These are phyloP conservation scores for Babylonia areolata DNA, from an alignment of 1,140 invertebrate genomes.

Conservation along the genomic window DNA sequence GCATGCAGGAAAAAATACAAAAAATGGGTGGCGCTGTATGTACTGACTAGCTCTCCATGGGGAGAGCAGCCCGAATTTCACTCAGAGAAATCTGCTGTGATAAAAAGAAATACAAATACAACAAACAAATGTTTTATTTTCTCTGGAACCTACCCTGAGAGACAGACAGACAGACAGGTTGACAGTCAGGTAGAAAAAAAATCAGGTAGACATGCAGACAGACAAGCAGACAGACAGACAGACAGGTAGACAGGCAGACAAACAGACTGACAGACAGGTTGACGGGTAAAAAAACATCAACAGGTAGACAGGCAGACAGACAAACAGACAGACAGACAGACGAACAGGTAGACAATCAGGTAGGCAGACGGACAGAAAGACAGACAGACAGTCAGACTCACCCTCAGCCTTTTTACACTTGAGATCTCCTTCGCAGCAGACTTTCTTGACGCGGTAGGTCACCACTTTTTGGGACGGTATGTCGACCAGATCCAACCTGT, in stretches of 20 bases:
- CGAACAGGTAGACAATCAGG: not conserved
- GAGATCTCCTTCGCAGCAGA: constrained; percentile 55
- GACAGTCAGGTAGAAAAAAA: too few species aligned
- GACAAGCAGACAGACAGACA: not conserved
- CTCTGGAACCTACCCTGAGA: too few species aligned
- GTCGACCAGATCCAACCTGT: constrained; percentile 54
- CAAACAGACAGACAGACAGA: not conserved
- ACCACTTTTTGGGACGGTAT: constrained; percentile 46
- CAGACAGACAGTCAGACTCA: not conserved
- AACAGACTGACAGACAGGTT: not conserved
- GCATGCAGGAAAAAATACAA: too few species aligned
- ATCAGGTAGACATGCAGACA: too few species aligned
- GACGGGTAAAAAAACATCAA: too few species aligned
- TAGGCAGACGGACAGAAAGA: not conserved
- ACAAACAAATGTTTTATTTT: too few species aligned
- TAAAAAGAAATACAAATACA: too few species aligned
- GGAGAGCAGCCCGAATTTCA: too few species aligned
- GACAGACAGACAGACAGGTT: not conserved
- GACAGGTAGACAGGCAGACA: not conserved
- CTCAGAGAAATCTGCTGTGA: too few species aligned
- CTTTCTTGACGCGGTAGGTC: constrained; percentile 50
- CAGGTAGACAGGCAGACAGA: not conserved
- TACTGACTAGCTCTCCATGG: too few species aligned
- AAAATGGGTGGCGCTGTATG: too few species aligned
- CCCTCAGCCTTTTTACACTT: constrained; percentile 49